Percentiles rank a stretch among this genome's conserved stretches.
Evolutionary conservation across 2,113 vertebrate genomes (phyloP).

Genomic region (Ophiodon elongatus): DNA sequence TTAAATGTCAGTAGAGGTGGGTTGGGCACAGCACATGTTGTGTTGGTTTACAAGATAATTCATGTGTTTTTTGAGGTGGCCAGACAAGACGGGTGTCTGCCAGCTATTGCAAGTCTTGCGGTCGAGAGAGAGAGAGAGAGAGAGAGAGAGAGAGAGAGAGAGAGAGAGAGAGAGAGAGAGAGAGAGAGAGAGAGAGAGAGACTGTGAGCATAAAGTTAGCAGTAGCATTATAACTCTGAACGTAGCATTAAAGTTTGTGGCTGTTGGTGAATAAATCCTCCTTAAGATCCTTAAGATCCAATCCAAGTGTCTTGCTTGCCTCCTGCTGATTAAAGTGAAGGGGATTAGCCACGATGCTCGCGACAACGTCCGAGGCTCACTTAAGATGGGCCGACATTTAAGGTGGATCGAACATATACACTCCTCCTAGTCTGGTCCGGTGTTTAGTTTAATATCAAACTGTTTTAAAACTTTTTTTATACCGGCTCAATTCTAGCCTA

Average conservation of each 20-base stretch:
- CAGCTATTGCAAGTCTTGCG: too few relatives aligned
- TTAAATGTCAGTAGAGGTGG: not conserved
- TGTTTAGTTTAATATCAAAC: not conserved
- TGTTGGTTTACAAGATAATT: not conserved
- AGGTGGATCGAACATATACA: not conserved
- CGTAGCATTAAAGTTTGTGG: too few relatives aligned
- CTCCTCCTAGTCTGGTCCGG: not conserved
- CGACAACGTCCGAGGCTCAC: not conserved
- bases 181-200: too few relatives aligned
- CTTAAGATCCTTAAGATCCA: not conserved
- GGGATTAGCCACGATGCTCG: not conserved
- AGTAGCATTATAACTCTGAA: too few relatives aligned
- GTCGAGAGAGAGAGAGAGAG: too few relatives aligned
- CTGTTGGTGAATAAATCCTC: not conserved
- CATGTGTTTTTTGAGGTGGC: too few relatives aligned
- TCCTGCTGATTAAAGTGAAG: not conserved
- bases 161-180: too few relatives aligned
- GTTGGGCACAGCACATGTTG: not conserved
- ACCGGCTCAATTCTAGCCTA: not conserved
- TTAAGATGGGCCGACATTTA: not conserved
- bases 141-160: too few relatives aligned
- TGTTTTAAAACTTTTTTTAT: not conserved
- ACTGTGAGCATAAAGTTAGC: too few relatives aligned
- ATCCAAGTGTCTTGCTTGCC: not conserved
- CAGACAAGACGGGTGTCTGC: too few relatives aligned